Evolutionary conservation across 2,113 vertebrate species (phyloP).

Genomic region (Gymnogyps californianus): DNA sequence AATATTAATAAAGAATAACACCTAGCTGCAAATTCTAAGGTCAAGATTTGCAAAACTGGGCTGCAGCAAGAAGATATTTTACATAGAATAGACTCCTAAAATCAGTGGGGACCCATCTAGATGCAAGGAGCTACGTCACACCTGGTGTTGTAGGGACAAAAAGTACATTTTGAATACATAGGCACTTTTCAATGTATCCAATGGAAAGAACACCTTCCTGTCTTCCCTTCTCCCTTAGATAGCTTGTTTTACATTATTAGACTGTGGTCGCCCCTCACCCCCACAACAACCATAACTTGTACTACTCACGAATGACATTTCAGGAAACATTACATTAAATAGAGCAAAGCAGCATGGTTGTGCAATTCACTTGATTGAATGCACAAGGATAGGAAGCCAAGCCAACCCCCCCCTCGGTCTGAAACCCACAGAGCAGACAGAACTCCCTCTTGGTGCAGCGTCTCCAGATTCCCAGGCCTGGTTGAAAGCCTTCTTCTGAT

Average conservation of each 20-base stretch:
- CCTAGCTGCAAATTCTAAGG: not conserved
- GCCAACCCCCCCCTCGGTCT: not conserved
- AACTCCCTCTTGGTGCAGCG: not conserved
- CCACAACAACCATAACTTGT: not conserved
- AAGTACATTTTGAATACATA: not conserved
- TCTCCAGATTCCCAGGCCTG: conserved; percentile 38
- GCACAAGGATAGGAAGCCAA: conserved; percentile 7
- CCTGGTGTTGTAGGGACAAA: not conserved
- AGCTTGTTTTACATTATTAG: not conserved
- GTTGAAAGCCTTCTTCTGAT: not conserved
- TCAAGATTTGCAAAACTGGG: not conserved
- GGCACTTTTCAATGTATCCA: not conserved
- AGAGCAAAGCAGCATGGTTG: not conserved
- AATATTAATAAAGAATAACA: not conserved
- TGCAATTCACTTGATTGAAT: conserved; percentile 37
- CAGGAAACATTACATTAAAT: conserved; percentile 21
- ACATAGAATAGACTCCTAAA: not conserved
- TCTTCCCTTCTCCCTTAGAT: not conserved
- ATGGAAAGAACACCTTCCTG: not conserved
- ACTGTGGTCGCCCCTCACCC: not conserved
- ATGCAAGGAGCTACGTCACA: not conserved
- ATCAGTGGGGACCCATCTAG: not conserved
- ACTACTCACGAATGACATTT: not conserved
- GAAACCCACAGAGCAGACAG: conserved; percentile 25
- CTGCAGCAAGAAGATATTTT: not conserved